Conservation (phyloP, 2,113 vertebrate genomes). For the Takifugu flavidus region DNA sequence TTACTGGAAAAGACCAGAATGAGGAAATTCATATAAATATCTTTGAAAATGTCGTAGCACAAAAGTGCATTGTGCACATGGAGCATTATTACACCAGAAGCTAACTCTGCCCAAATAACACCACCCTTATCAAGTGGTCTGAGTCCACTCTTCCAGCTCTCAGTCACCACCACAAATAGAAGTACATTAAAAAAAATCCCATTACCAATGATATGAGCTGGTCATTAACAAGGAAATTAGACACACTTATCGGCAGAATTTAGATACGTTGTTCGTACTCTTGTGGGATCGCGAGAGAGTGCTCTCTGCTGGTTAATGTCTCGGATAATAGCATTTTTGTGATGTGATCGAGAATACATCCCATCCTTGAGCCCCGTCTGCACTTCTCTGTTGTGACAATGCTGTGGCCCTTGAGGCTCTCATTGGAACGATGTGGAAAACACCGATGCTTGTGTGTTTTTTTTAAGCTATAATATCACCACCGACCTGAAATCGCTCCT, state of each 20-base stretch:
- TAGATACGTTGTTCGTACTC: constrained; percentile 36
- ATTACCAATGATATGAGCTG: constrained; percentile 57
- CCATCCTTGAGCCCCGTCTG: not conserved
- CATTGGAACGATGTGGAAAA: not conserved
- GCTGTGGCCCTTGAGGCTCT: not conserved
- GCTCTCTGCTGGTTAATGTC: constrained; percentile 6
- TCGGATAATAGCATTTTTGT: not conserved
- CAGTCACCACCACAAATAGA: constrained; percentile 58
- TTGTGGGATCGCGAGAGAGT: constrained; percentile 17
- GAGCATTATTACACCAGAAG: too few relatives aligned
- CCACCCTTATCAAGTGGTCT: constrained; percentile 28
- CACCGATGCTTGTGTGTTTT: not conserved
- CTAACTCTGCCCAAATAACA: constrained; percentile 6
- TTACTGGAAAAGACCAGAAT: too few relatives aligned
- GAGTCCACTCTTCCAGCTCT: constrained; percentile 32
- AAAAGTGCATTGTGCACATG: too few relatives aligned
- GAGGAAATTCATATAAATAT: too few relatives aligned
- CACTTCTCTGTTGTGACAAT: not conserved
- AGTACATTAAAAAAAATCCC: constrained; percentile 58
- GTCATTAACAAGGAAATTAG: constrained; percentile 56
- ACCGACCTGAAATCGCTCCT: too few relatives aligned
- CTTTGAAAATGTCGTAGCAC: too few relatives aligned
- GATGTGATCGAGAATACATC: not conserved
- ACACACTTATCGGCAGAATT: constrained; percentile 48
- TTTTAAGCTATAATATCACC: not conserved